Conservation (phyloP, 2,888 invertebrate genomes). For the Zeuzera pyrina region DNA sequence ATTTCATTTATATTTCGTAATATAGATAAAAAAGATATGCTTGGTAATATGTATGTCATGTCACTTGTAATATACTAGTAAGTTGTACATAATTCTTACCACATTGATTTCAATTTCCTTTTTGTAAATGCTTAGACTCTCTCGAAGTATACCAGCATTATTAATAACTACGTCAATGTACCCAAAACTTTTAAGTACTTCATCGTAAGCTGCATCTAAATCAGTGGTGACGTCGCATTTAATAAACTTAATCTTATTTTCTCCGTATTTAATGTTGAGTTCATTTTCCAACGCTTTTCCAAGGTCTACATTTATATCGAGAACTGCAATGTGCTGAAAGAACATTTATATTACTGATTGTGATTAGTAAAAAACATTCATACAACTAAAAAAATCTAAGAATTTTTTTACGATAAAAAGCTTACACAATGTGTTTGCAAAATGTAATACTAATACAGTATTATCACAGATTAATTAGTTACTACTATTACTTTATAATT, state of each 20-base stretch:
- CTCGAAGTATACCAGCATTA: slow-evolving; percentile 12
- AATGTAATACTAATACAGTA: no score
- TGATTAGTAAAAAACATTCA: no score
- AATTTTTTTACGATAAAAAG: no score
- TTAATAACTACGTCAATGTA: slow-evolving; percentile 10
- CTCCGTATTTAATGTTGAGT: slow-evolving; percentile 26
- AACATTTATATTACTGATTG: background rate
- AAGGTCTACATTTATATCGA: slow-evolving; percentile 26
- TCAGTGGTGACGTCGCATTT: slow-evolving; percentile 33
- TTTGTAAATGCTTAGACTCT: slow-evolving; percentile 6
- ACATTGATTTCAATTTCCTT: slow-evolving; percentile 11
- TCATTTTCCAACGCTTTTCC: slow-evolving; percentile 28
- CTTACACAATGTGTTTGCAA: no score
- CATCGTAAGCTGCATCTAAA: slow-evolving; percentile 1
- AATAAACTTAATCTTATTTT: slow-evolving; percentile 26
- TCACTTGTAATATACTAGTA: no score
- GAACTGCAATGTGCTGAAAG: slow-evolving; percentile 28
- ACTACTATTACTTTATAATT: no score
- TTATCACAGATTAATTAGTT: no score
- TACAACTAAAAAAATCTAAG: no score
- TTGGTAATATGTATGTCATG: no score
- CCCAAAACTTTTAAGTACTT: slow-evolving; percentile 1
- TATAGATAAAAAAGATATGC: no score
- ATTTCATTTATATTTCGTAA: no score
- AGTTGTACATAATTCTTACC: no score